A percentile compares a stretch with the other conserved stretches of the same genome.
Conservation (phyloP, 2,888 invertebrate genomes). For the Xylophagus ater region DNA sequence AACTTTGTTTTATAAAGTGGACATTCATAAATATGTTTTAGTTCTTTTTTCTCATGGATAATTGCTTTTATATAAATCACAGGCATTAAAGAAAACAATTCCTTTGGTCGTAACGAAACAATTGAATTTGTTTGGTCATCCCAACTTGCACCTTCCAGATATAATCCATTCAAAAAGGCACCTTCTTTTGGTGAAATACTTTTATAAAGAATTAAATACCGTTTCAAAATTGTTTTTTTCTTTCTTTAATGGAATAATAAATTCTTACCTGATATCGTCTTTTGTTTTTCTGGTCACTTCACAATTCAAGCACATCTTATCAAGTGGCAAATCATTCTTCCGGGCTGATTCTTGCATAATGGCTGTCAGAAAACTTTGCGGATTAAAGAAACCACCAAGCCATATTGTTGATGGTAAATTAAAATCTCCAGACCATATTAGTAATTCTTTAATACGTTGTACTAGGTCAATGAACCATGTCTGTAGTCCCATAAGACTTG, state of each 20-base stretch:
- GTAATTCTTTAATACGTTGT: constrained; percentile 66
- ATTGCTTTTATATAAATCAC: constrained; percentile 84
- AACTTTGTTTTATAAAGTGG: constrained; percentile 86
- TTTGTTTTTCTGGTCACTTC: constrained; percentile 86
- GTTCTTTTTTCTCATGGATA: constrained; percentile 81
- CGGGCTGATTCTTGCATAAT: constrained; percentile 96
- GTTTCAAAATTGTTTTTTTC: too few relatives aligned
- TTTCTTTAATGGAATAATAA: not conserved
- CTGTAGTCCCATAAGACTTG: constrained; percentile 70
- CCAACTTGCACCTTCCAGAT: constrained; percentile 94
- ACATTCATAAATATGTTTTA: constrained; percentile 79
- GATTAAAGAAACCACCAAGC: constrained; percentile 94
- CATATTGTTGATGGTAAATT: constrained; percentile 79
- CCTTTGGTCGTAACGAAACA: constrained; percentile 78
- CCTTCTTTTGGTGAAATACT: constrained; percentile 82
- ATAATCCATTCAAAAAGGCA: constrained; percentile 79
- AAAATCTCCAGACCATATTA: constrained; percentile 75
- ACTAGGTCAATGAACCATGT: constrained; percentile 83
- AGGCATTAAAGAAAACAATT: constrained; percentile 82
- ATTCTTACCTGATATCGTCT: constrained; percentile 65
- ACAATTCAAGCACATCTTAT: constrained; percentile 90
- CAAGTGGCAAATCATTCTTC: constrained; percentile 91
- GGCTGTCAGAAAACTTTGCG: constrained; percentile 92
- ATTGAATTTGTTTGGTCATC: constrained; percentile 69
- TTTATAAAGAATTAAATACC: too few relatives aligned